These are phyloP conservation scores for Epinephelus coioides DNA, from an alignment of 2,797 vertebrate species.

Conservation along the genomic window DNA sequence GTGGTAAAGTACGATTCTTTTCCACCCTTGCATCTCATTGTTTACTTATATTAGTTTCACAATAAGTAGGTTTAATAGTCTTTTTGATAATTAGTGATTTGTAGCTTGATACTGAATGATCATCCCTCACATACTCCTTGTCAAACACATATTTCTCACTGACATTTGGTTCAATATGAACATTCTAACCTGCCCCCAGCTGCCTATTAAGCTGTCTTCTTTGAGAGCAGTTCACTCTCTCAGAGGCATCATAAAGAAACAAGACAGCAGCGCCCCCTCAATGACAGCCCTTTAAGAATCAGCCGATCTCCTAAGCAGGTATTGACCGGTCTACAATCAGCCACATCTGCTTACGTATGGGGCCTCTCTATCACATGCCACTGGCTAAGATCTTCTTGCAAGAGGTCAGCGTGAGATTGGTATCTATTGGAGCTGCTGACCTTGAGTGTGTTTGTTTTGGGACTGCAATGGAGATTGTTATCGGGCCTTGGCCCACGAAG, in stretches of 20 bases:
- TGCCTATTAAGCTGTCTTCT: slow-evolving; percentile 24
- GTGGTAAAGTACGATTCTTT: slow-evolving; percentile 20
- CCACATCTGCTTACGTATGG: slow-evolving; percentile 50
- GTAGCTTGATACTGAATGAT: slow-evolving; percentile 10
- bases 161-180: slow-evolving; percentile 46
- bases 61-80: slow-evolving; percentile 14
- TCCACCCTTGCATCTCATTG: slow-evolving; percentile 13
- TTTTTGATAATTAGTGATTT: slow-evolving; percentile 38
- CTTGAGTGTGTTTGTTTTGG: slow-evolving; percentile 65
- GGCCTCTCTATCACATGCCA: slow-evolving; percentile 47
- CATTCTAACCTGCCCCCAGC: background rate
- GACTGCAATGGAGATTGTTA: slow-evolving; percentile 59
- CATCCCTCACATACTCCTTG: slow-evolving; percentile 1
- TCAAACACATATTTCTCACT: slow-evolving; percentile 30
- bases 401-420: slow-evolving; percentile 59
- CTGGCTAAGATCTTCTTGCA: slow-evolving; percentile 40
- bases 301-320: slow-evolving; percentile 35
- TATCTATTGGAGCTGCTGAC: slow-evolving; percentile 59
- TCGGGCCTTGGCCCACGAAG: slow-evolving; percentile 41
- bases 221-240: slow-evolving; percentile 19
- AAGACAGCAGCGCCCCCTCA: slow-evolving; percentile 37
- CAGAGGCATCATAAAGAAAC: slow-evolving; percentile 39
- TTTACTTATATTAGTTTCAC: slow-evolving; percentile 25
- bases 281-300: slow-evolving; percentile 35
- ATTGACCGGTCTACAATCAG: slow-evolving; percentile 57